phyloP scores from a whole-genome alignment of 2,113 vertebrate species.

The Rhinolophus sinicus region DNA sequence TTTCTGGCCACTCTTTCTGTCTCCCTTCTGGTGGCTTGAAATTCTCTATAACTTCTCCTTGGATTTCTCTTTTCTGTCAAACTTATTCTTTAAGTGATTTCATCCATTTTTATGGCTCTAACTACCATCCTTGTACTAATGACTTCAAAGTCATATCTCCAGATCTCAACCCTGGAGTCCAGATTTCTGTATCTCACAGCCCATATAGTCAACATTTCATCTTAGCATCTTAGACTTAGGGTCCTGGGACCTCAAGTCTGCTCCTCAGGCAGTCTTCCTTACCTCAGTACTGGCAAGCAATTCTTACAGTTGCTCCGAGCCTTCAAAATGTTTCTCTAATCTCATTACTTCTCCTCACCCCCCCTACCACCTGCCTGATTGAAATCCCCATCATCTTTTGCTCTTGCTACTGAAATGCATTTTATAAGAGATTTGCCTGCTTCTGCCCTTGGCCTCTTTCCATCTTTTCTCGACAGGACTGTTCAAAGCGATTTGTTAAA shows the following conservation, averaged over 20 bases:
- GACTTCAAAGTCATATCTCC: background rate
- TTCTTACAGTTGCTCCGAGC: background rate
- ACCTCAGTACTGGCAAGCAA: background rate
- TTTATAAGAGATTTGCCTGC: background rate
- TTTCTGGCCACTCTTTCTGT: background rate
- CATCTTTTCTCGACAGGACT: background rate
- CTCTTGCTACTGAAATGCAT: background rate
- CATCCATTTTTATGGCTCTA: background rate
- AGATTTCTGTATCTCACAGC: background rate
- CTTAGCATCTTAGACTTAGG: background rate
- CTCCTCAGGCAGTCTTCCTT: background rate
- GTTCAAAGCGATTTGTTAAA: background rate
- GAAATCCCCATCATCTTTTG: background rate
- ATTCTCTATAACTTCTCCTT: background rate
- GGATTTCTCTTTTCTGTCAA: background rate
- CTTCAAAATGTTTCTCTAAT: background rate
- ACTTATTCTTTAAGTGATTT: background rate
- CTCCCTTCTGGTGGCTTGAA: background rate
- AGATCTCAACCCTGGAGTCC: background rate
- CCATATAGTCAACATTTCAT: background rate
- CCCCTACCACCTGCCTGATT: background rate
- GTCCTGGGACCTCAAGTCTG: background rate
- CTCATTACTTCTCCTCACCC: background rate
- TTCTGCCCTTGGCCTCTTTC: background rate
- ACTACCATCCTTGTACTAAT: background rate